Percentiles rank a stretch among this genome's conserved stretches.
These are phyloP conservation scores for Xylota sylvarum DNA, from an alignment of 2,888 invertebrate genomes.

Conservation along the genomic window DNA sequence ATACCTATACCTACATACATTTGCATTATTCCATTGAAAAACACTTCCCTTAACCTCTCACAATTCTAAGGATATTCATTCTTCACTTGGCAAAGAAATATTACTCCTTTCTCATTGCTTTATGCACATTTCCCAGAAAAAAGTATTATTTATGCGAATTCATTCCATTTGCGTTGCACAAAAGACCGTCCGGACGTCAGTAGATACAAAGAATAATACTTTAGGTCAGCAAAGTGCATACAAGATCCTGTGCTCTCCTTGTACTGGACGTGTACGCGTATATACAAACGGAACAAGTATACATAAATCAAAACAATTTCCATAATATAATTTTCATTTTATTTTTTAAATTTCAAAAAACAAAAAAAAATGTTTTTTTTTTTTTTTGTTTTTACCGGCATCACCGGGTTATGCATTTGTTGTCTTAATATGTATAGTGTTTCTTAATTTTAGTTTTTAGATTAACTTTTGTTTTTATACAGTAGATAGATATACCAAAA, in stretches of 20 bases:
- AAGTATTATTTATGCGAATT: constrained; percentile 1
- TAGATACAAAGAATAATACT: background rate
- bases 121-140: background rate
- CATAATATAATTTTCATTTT: constrained; percentile 18
- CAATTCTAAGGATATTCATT: background rate
- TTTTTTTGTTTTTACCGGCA: background rate
- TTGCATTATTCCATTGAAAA: too few species aligned
- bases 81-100: background rate
- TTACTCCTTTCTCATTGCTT: background rate
- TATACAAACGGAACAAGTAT: background rate
- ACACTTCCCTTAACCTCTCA: too few species aligned
- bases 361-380: too few species aligned
- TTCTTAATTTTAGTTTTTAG: background rate
- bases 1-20: background rate
- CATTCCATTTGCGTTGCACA: background rate
- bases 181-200: background rate
- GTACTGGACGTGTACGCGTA: background rate
- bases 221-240: background rate
- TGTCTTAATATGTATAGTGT: background rate
- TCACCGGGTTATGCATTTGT: background rate
- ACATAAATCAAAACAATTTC: background rate
- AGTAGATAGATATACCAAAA: constrained; percentile 31
- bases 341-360: constrained; percentile 15
- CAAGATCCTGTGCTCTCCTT: background rate
- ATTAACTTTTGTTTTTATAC: constrained; percentile 3